Conservation (phyloP, 2,888 invertebrate species). For the Drosophila hamatofila region DNA sequence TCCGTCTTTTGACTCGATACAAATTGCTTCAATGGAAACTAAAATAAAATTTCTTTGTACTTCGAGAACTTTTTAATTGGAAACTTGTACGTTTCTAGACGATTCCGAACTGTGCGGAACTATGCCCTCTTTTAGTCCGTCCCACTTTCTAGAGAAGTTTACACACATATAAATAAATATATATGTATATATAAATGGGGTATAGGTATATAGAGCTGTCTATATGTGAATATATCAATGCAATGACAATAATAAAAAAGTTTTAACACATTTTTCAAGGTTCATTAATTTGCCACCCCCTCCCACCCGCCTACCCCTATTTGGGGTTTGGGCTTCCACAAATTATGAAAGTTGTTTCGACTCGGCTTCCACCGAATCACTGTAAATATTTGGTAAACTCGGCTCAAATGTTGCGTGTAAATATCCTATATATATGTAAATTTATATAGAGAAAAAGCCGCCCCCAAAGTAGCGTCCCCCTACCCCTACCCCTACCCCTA, state of each 20-base stretch:
- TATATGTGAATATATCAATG: slow-evolving; percentile 43
- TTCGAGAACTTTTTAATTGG: slow-evolving; percentile 54
- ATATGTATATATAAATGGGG: background rate
- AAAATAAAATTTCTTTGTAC: slow-evolving; percentile 17
- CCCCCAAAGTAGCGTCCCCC: slow-evolving; percentile 2
- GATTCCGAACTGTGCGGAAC: background rate
- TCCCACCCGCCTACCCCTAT: background rate
- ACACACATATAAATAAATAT: background rate
- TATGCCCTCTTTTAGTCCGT: background rate
- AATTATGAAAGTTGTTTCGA: slow-evolving; percentile 44
- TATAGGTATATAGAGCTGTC: background rate
- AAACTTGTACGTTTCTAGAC: slow-evolving; percentile 10
- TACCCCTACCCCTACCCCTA: background rate
- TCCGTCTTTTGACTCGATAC: background rate
- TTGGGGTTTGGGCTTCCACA: slow-evolving; percentile 16
- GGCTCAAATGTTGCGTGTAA: slow-evolving; percentile 79
- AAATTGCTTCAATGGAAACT: background rate
- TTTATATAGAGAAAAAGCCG: slow-evolving; percentile 58
- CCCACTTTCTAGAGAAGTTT: background rate
- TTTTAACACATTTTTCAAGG: slow-evolving; percentile 82
- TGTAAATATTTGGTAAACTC: slow-evolving; percentile 79
- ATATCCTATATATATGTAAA: slow-evolving; percentile 79
- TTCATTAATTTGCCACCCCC: slow-evolving; percentile 70
- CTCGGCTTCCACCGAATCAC: slow-evolving; percentile 55
- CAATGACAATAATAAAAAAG: slow-evolving; percentile 68